Conservation (phyloP, 92 coral and sea anemone species). For the Paragorgia papillata region DNA sequence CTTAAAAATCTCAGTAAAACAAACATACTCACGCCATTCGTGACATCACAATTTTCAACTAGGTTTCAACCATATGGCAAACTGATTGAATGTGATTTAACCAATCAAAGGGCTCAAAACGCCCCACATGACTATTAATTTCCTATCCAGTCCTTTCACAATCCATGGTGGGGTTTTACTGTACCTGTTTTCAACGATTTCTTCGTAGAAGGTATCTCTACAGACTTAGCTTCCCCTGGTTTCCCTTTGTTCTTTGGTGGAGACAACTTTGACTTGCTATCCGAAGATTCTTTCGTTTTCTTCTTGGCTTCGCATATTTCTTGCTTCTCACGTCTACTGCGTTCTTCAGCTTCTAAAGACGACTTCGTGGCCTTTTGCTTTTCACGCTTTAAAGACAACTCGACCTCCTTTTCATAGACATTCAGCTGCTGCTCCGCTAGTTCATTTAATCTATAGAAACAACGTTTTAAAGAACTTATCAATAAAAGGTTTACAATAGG, state of each 20-base stretch:
- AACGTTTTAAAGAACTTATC: not conserved
- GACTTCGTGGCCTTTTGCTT: not conserved
- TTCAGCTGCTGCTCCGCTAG: slow-evolving; percentile 78
- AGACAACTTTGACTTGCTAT: not conserved
- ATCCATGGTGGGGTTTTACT: no score
- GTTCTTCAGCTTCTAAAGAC: not conserved
- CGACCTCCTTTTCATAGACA: slow-evolving; percentile 74
- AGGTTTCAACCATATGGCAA: no score
- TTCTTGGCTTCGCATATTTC: not conserved
- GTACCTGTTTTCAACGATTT: slow-evolving; percentile 1
- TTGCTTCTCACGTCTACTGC: not conserved
- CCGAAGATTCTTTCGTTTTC: not conserved
- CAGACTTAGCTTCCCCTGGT: not conserved
- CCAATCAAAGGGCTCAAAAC: no score
- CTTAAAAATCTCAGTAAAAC: no score
- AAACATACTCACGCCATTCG: no score
- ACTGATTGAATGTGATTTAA: no score
- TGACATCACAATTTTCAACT: no score
- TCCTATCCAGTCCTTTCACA: no score
- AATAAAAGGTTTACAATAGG: no score
- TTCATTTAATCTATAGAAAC: slow-evolving; percentile 60
- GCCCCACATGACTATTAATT: no score
- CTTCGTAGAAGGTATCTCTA: not conserved
- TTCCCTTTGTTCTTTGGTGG: not conserved
- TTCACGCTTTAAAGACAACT: slow-evolving; percentile 8